Conservation (phyloP, 2,113 vertebrate species). For the Coracopsis vasa region DNA sequence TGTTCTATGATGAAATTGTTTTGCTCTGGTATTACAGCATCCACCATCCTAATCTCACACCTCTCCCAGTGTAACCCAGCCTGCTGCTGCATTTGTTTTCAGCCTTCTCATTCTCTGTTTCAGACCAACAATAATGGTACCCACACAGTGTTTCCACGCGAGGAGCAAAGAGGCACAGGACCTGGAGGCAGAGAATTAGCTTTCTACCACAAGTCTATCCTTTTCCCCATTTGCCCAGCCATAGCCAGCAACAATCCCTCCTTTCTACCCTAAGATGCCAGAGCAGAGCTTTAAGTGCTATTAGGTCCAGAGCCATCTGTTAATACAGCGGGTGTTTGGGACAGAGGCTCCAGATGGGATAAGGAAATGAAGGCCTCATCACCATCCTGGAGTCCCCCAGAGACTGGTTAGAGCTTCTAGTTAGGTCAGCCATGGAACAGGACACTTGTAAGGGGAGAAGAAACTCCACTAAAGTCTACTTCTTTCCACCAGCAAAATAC, state of each 20-base stretch:
- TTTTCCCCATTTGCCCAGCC: neutral
- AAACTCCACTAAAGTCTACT: neutral
- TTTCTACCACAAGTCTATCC: neutral
- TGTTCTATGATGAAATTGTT: neutral
- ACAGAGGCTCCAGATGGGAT: neutral
- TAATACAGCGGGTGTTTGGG: neutral
- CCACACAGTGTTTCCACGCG: neutral
- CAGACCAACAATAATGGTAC: neutral
- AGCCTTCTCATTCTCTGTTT: neutral
- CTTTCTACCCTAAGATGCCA: neutral
- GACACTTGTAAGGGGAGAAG: neutral
- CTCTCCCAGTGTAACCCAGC: neutral
- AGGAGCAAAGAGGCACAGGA: neutral
- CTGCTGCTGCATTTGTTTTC: neutral
- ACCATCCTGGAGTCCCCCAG: neutral
- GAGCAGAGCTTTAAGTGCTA: neutral
- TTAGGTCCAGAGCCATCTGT: neutral
- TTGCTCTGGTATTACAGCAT: neutral
- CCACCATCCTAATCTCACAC: neutral
- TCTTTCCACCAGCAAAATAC: neutral
- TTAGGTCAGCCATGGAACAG: neutral
- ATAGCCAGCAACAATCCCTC: neutral
- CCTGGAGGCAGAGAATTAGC: neutral
- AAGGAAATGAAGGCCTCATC: neutral
- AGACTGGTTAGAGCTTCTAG: neutral